Base-by-base conservation (phyloP, 2,797 vertebrate species). In the Schizopygopsis malacanthus region DNA sequence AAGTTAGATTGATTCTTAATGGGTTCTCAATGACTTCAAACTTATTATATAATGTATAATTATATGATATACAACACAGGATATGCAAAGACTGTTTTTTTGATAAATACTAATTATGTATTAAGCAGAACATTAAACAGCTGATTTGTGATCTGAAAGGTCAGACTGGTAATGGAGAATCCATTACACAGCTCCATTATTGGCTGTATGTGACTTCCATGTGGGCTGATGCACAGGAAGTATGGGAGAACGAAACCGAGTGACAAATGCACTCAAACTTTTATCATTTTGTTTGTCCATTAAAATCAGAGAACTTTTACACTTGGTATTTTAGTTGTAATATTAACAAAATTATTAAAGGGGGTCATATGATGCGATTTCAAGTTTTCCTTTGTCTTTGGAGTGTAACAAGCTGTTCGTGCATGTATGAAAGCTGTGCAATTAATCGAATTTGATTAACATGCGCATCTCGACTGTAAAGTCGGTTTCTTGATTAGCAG, bases 81-180 rank as follows among this genome's bases (percentile, higher is more conserved):
- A 22, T 76, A 37, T 22, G 52, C 50, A 37, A 54, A 33, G 18
- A 43, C 37, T 39, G 33, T 59, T 10, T 33, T 70, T 39, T 43
- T 61, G 6, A 22, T 52, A 73, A 59, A 39, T 9, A 72, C 13
- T 61, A 59, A 22, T 22, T 72, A 6, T 45, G 22, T 54, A 9
- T 67, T 22, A 67, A 47, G 41, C 25, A 54, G 20, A 12, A 50
- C 25, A 67, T 67, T 69, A 50, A 43, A 54, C 6, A 69, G 43
- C 2, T 37, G 9, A 81, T 65, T 28, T 22, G 25, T n/a, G 16
- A 22, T 56, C 67, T 72, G 25, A 72, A 72, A 72, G 37, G 69
- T 82, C 69, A 82, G 69, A 47, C 22, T 81, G 79, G n/a, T 45
- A 59, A 82, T 25, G 50, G 18, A 43, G n/a, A 81, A n/a, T 70